Percentiles rank a stretch among this genome's conserved stretches.
These are phyloP conservation scores for Xestia ashworthii DNA, from an alignment of 2,888 invertebrate species.

Conservation along the genomic window DNA sequence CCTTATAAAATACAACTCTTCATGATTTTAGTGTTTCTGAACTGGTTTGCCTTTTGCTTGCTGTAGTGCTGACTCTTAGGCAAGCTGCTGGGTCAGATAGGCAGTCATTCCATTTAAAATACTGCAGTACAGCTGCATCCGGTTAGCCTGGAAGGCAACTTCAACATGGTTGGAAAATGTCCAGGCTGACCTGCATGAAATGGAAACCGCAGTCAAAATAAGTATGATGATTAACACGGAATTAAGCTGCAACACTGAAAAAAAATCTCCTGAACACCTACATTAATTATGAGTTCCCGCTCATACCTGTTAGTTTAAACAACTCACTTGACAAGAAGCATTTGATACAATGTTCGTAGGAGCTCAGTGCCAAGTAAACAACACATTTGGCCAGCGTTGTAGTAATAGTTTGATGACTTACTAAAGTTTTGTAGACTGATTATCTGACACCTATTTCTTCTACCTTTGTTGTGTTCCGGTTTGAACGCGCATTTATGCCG, in stretches of 20 bases:
- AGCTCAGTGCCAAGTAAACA: slow-evolving; percentile 4
- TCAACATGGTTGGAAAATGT: too few species aligned
- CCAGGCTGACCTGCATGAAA: too few species aligned
- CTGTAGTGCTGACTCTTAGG: too few species aligned
- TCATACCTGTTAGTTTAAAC: slow-evolving; percentile 3
- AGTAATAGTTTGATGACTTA: slow-evolving; percentile 25
- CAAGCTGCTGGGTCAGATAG: not conserved
- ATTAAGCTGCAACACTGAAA: not conserved
- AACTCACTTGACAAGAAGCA: slow-evolving; percentile 14
- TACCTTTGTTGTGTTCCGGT: slow-evolving; percentile 14
- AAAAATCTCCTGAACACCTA: not conserved
- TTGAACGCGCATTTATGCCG: not conserved
- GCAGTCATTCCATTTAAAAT: not conserved
- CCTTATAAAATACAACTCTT: too few species aligned
- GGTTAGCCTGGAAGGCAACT: not conserved
- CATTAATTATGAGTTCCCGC: slow-evolving; percentile 3
- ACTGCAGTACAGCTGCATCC: not conserved
- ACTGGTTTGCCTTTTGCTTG: too few species aligned
- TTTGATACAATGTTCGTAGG: slow-evolving; percentile 7
- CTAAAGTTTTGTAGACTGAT: slow-evolving; percentile 7
- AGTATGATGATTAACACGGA: not conserved
- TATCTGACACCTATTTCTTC: slow-evolving; percentile 24
- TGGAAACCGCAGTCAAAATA: too few species aligned
- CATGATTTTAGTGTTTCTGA: too few species aligned
- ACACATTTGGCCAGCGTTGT: slow-evolving; percentile 13